Evolutionary conservation across 1,140 invertebrate species (phyloP).

Genomic region (Drosophila kepulauana): DNA sequence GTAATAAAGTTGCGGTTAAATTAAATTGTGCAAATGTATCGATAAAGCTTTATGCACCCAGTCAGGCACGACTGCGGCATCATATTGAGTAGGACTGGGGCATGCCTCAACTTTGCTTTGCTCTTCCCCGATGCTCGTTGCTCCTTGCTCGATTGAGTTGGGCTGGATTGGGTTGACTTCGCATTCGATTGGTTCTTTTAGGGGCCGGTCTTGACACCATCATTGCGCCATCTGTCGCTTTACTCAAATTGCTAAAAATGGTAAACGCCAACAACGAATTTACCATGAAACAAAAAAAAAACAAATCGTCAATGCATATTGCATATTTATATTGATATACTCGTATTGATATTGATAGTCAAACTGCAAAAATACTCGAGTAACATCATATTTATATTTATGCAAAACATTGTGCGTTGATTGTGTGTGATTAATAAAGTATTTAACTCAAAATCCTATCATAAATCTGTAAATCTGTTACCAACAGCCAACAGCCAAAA

Average conservation of each 20-base stretch:
- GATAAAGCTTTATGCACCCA: constrained; percentile 66
- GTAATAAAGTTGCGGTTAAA: constrained; percentile 81
- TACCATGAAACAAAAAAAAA: not conserved
- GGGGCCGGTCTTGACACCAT: not conserved
- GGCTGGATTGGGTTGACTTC: too few species aligned
- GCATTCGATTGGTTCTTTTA: too few species aligned
- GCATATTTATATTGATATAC: too few species aligned
- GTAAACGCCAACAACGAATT: too few species aligned
- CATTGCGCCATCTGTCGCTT: not conserved
- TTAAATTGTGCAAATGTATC: constrained; percentile 81
- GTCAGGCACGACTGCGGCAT: constrained; percentile 4
- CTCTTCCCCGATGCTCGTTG: too few species aligned
- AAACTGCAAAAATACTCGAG: too few species aligned
- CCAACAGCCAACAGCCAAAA: too few species aligned
- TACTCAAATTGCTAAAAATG: not conserved
- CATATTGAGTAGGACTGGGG: not conserved
- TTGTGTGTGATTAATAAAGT: too few species aligned
- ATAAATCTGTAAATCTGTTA: constrained; percentile 9
- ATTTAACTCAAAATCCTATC: not conserved
- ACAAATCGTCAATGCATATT: not conserved
- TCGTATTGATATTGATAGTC: too few species aligned
- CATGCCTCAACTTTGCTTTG: not conserved
- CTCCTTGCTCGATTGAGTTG: too few species aligned
- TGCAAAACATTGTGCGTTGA: too few species aligned
- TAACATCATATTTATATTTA: too few species aligned